Evolutionary conservation across 2,888 invertebrate genomes (phyloP), one percentile per base, ranked within the genome.

Genomic region (Polyommatus iphigenia): DNA sequence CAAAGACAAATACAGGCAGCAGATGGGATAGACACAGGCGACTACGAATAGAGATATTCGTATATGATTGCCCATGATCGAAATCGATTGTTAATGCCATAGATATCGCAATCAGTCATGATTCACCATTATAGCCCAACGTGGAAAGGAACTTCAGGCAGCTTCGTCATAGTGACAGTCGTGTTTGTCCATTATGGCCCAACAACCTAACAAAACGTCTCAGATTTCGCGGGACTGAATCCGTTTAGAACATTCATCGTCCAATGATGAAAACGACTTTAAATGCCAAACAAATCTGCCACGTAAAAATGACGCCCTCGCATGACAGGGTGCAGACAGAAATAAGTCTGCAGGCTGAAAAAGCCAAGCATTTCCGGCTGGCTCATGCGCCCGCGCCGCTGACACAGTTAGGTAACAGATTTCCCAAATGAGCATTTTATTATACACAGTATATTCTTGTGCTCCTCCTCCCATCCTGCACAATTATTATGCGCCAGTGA

Each of bases 331-430:
- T 83, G 83, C 85, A 86, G 88, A 89, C 90, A 87, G 86, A 93
- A 93, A 94, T 94, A 94, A 93, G 89, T 91, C 85, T 88, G 91
- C 91, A 92, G 89, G 83, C 89, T 89, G 92, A 92, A 93, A 91
- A 93, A 91, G 90, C 87, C 87, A 83, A 89, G 90, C 87, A 90
- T 92, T 93, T 92, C 93, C 93, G 92, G 88, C 88, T 88, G 85
- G 84, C 89, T 89, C 87, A 54, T 75, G 87, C 89, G 86, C 85
- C 84, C 82, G 83, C 87, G 84, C 83, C 82, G 83, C 87, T 90
- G 89, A 89, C 91, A 90, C 87, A 91, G 90, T 91, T 87, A 91
- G 90, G 91, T 87, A 88, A 87, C 72, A 76, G 13, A 46, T 75
- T 71, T 59, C 78, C 76, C 50, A 78, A 79, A 78, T 71, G 75